phyloP scores from a whole-genome alignment of 2,113 vertebrate species.

The Ochotona princeps region DNA sequence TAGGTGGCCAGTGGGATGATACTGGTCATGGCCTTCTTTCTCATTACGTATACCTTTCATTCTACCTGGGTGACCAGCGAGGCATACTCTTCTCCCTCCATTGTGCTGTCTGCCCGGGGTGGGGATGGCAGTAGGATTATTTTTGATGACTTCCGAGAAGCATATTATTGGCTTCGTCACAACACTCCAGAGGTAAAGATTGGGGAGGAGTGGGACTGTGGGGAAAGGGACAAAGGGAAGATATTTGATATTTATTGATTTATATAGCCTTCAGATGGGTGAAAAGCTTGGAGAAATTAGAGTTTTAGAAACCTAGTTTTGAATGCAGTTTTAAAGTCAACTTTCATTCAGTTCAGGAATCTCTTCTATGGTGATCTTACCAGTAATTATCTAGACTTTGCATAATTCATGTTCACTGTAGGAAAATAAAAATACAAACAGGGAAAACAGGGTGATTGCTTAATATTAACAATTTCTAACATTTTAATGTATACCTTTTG shows the following conservation, averaged over 20 bases:
- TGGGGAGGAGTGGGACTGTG: background rate
- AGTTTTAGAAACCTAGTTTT: background rate
- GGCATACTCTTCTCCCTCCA: constrained; percentile 98
- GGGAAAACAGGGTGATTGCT: background rate
- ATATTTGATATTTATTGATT: constrained; percentile 20
- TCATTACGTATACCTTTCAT: constrained; percentile 99
- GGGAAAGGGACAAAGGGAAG: background rate
- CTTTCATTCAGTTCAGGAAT: background rate
- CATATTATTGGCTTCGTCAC: constrained; percentile 99
- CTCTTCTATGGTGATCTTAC: background rate
- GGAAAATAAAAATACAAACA: constrained; percentile 11
- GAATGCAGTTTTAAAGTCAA: constrained; percentile 5
- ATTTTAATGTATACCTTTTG: constrained; percentile 41
- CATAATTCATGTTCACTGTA: constrained; percentile 6
- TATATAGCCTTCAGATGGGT: background rate
- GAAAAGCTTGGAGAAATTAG: background rate
- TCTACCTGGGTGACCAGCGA: constrained; percentile 99
- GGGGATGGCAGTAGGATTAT: constrained; percentile 98
- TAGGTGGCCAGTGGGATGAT: constrained; percentile 99
- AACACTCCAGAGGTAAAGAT: constrained; percentile 96
- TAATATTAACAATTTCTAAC: constrained; percentile 24
- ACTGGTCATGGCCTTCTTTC: constrained; percentile 98
- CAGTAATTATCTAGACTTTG: background rate
- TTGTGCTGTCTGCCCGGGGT: constrained; percentile 95
- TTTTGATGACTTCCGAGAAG: constrained; percentile 99